Evolutionary conservation across 2,113 vertebrate genomes (phyloP), one percentile per base, ranked within the genome.

Genomic region (Platysteira castanea): DNA sequence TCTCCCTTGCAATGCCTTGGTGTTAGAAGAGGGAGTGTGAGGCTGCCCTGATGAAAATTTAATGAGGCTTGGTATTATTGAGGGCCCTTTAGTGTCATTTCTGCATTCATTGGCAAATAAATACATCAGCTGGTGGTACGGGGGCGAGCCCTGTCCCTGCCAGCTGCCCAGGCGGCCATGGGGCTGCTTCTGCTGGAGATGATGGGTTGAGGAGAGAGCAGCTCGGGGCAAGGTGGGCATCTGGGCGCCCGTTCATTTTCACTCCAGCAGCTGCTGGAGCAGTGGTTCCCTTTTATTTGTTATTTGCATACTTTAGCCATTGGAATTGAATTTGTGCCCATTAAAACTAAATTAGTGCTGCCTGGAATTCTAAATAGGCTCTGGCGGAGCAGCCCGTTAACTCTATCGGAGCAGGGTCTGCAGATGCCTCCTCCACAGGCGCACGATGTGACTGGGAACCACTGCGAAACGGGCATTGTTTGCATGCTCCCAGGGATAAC

Each of bases 241-340:
- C 67, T 46, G 87, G 60, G 74, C 1, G 4, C 78, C 71, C 21
- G 3, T 41, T 85, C 42, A 4, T 89, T 80, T 87, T 63, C 90
- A 67, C 63, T 54, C 56, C 20, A 3, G 83, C 93, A 93, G 90
- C 96, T 90, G 86, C 90, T 83, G 68, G 80, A 95, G 90, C 79
- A 86, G 95, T 95, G 94, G 71, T 92, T 96, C 95, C 95, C 95
- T 94, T 93, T 93, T 94, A 86, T 85, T 89, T 94, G 93, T 90
- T 95, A 93, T 95, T 94, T 96, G 95, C 96, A 96, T 96, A 91
- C 90, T 93, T 96, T 80, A 92, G 64, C 87, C 94, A 82, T 73
- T 84, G 93, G 84, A 95, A 95, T 95, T 95, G 94, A 97, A 95
- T 95, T 90, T 92, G 80, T 87, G 94, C 75, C 91, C 92, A 95